Base-by-base conservation (phyloP, 2,113 vertebrate genomes). In the Turnix velox region DNA sequence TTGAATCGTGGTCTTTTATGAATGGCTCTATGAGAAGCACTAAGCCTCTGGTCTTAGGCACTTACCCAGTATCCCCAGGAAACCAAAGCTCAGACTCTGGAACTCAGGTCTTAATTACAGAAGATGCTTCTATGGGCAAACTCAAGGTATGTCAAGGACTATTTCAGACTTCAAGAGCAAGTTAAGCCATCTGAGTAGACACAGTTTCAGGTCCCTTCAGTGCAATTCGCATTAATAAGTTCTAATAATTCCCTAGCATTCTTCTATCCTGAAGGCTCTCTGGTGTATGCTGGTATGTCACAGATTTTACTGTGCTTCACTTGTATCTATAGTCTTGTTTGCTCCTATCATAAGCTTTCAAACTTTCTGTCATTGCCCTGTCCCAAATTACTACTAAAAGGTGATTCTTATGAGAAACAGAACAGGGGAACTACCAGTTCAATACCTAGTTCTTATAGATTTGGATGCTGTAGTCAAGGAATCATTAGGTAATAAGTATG, bases 91-190 rank as follows among this genome's bases (percentile, higher is more conserved):
- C 79, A 71, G 73, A 39, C 76, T 93, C 65, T 2, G 0, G 73
- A 93, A 78, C n/a, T 67, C 51, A n/a, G 46, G 18, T 90, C 66
- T 81, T 95, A 93, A 87, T 95, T 94, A 91, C 81, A 68, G 68
- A 16, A 39, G 42, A 35, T 86, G 61, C 14, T 82, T 94, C 79
- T 62, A 4, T 39, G 20, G 69, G 69, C 63, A 91, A 91, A 88
- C 40, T 45, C 48, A 68, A 84, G 73, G 73, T 93, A 87, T 43
- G 55, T 87, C 91, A 91, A 88, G 69, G 87, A 93, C 88, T 89
- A 82, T 92, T 87, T 94, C 71, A 92, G 89, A 75, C 52, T 87
- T 84, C 35, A 87, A 75, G 69, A 95, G 48, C 43, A 91, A 37
- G 58, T 89, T 68, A 57, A 81, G 58, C 43, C 65, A 67, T 89